Base-by-base conservation (phyloP, 1,140 invertebrate species). In the Aricia agestis region DNA sequence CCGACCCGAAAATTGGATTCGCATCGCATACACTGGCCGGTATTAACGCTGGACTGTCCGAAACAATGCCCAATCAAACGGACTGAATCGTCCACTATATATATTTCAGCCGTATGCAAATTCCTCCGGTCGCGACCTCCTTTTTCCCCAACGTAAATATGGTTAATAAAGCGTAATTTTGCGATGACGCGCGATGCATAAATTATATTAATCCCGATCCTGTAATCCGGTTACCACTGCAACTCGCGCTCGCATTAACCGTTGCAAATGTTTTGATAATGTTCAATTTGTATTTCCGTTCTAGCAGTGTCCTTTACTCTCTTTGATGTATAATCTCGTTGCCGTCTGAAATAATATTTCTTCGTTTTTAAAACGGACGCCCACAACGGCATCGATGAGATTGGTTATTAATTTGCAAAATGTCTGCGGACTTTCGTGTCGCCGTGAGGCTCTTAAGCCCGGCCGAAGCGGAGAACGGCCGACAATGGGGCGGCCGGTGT, bases 51-150 rank as follows among this genome's bases (percentile, higher is more conserved):
- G 71, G 72, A 73, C 74, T 72, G 58, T 66, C 61, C 74, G 79
- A 87, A 87, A 90, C 87, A 90, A 89, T 86, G 78, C 75, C 82
- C 86, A 90, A 90, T 90, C 83, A 90, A 82, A 83, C 78, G 72
- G 72, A 79, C 79, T 79, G 81, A 77, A 73, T 75, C 67, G 67
- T 69, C 71, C 61, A 15, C 31, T 61, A 68, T 63, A 36, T 61
- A 69, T 59, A 31, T 41, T 25, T 57, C 57, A 52, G 42, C 18
- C 31, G 66, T 67, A 69, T 69, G 68, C 17, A 61, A 63, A 63
- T 63, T 10, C 18, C 17, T 42, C n/a, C 32, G 59, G n/a, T 6
- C 17, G 19, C n/a, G 15, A 6, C 7, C 15, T 61, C 10, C 13
- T 63, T 61, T 70, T 63, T 59, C 61, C 42, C 10, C 36, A 15